Evolutionary conservation across 1,140 invertebrate species (phyloP), one percentile per base, ranked within the genome.

Genomic region (Aphaenogaster rudis): DNA sequence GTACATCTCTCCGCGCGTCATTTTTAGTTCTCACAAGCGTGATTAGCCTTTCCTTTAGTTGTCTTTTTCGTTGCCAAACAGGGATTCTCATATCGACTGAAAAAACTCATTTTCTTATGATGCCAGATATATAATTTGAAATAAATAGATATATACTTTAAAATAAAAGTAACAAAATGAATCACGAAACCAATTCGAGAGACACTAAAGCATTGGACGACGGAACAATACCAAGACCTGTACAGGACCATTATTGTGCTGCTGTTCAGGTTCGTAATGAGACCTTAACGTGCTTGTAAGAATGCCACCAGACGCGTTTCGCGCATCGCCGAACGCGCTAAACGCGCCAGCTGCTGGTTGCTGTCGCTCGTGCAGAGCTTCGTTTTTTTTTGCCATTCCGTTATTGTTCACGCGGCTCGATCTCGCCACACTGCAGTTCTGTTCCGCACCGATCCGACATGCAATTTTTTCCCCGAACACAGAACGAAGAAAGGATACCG

Each of bases 251-350:
- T 64, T 86, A 90, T 74, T 72, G 84, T 72, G 50, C 57, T 67
- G 59, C 61, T 67, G 61, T 42, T 48, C 6, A 76, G 48, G 59
- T 39, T 61, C 33, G 57, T 93, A 93, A 94, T 92, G 91, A 93
- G 91, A 88, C 52, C 86, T 84, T 92, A 86, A 89, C 80, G 88
- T 91, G 91, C 90, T 90, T 69, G 86, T 90, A 93, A 92, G 92
- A 94, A 93, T 92, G 93, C 93, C 88, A 93, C 91, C 92, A 94
- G 90, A 90, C 92, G 92, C 93, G 91, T 93, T 94, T 94, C 91
- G 92, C 93, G 93, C 93, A 92, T 91, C 93, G 91, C 36, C 93
- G 91, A 90, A 92, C 91, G 89, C 92, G 91, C 91, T 94, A 93
- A 94, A 92, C 91, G 82, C 88, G 88, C 87, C 92, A 93, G 93